phyloP scores from a whole-genome alignment of 1,140 invertebrate genomes.

The Radopholus similis region DNA sequence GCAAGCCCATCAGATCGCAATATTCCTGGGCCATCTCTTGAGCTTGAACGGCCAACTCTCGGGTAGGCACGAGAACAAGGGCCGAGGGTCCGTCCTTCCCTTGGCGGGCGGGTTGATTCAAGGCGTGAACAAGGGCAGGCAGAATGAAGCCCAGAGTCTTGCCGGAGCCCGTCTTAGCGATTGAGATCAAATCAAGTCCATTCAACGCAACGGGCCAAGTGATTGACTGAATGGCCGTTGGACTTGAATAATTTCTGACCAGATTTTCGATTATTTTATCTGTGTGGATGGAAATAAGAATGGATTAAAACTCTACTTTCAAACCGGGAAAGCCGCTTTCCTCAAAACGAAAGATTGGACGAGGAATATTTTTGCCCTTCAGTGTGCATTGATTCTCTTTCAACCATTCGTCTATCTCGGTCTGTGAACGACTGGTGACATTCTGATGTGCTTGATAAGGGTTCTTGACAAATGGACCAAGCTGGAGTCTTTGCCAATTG shows the following conservation, averaged over 20 bases:
- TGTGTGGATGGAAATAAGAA: background rate
- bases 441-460: conserved; percentile 44
- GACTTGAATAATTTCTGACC: conserved; percentile 45
- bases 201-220: conserved; percentile 64
- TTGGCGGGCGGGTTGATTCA: conserved; percentile 70
- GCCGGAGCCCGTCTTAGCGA: conserved; percentile 68
- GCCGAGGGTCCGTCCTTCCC: conserved; percentile 51
- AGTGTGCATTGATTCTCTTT: conserved; percentile 47
- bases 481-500: conserved; percentile 35
- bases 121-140: conserved; percentile 78
- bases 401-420: conserved; percentile 52
- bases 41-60: conserved; percentile 92
- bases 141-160: conserved; percentile 61
- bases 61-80: conserved; percentile 83
- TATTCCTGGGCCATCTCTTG: conserved; percentile 85
- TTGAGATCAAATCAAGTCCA: conserved; percentile 65
- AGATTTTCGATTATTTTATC: conserved; percentile 32
- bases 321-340: conserved; percentile 44
- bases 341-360: conserved; percentile 54
- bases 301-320: conserved; percentile 9
- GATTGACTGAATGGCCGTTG: conserved; percentile 61
- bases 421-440: conserved; percentile 39
- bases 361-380: conserved; percentile 46
- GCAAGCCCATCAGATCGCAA: conserved; percentile 75
- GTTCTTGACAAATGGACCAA: conserved; percentile 43